Conservation (phyloP, 2,888 invertebrate species). For the Galerucella pusilla region DNA sequence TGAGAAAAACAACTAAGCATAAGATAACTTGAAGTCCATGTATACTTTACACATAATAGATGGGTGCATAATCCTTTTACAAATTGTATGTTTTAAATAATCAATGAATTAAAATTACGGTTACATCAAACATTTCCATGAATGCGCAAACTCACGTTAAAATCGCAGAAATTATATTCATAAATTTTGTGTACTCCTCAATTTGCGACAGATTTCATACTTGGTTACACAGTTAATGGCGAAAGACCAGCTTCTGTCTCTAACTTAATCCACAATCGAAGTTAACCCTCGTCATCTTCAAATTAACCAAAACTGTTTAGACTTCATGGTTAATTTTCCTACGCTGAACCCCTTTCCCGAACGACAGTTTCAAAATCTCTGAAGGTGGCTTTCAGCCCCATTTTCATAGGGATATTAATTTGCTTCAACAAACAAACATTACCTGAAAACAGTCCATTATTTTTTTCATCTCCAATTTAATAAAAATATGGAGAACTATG, state of each 20-base stretch:
- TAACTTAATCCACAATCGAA: neutral
- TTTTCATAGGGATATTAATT: neutral
- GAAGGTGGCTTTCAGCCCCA: neutral
- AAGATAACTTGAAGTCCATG: no score
- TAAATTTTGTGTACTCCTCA: neutral
- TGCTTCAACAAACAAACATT: no score
- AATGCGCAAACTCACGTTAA: neutral
- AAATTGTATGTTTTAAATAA: no score
- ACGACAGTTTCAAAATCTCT: neutral
- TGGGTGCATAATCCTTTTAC: no score
- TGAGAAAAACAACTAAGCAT: no score
- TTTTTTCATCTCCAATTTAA: no score
- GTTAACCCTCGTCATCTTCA: constrained; percentile 4
- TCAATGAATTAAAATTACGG: no score
- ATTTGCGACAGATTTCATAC: neutral
- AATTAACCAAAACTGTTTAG: neutral
- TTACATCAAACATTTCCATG: no score
- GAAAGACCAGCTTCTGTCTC: neutral
- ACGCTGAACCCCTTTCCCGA: neutral
- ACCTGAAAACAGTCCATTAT: no score
- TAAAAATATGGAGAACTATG: no score
- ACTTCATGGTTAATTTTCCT: neutral
- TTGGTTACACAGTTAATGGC: neutral
- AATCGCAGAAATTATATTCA: neutral
- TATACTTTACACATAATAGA: no score